phyloP scores from a whole-genome alignment of 2,113 vertebrate species.

The Tapirus terrestris region DNA sequence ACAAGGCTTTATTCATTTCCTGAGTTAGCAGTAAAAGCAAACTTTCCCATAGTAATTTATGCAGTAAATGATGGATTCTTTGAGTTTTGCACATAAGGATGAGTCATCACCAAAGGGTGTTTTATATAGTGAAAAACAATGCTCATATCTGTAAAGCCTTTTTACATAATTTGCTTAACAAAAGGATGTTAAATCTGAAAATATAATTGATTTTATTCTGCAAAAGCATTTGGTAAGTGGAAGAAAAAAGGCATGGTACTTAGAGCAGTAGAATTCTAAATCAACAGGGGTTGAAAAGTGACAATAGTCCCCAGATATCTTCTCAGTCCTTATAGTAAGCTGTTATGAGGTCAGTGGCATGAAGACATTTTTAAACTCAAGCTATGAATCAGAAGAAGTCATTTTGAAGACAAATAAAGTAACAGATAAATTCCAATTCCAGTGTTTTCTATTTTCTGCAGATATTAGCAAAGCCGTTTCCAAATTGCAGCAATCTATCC shows the following conservation, averaged over 20 bases:
- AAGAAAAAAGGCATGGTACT: not conserved
- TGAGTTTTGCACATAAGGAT: conserved; percentile 38
- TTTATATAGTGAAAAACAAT: conserved; percentile 46
- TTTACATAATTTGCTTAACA: conserved; percentile 64
- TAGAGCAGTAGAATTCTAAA: not conserved
- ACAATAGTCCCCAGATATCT: not conserved
- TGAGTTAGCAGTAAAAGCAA: conserved; percentile 35
- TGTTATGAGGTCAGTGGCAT: not conserved
- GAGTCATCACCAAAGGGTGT: conserved; percentile 53
- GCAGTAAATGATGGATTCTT: conserved; percentile 38
- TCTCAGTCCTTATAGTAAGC: not conserved
- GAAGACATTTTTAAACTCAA: conserved; percentile 53
- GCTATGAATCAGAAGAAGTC: conserved; percentile 16
- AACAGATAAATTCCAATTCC: conserved; percentile 46
- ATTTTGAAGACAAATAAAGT: conserved; percentile 46
- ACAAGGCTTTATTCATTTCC: not conserved
- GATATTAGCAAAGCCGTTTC: conserved; percentile 46
- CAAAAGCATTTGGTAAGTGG: conserved; percentile 46
- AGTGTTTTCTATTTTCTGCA: conserved; percentile 44
- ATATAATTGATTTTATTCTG: conserved; percentile 37
- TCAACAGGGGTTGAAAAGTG: not conserved
- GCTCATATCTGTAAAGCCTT: not conserved
- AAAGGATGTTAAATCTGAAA: conserved; percentile 54
- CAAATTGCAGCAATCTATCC: not conserved
- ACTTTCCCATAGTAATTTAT: conserved; percentile 44